These are phyloP conservation scores for Yponomeuta sedellus DNA, from an alignment of 2,888 invertebrate species.

Conservation along the genomic window DNA sequence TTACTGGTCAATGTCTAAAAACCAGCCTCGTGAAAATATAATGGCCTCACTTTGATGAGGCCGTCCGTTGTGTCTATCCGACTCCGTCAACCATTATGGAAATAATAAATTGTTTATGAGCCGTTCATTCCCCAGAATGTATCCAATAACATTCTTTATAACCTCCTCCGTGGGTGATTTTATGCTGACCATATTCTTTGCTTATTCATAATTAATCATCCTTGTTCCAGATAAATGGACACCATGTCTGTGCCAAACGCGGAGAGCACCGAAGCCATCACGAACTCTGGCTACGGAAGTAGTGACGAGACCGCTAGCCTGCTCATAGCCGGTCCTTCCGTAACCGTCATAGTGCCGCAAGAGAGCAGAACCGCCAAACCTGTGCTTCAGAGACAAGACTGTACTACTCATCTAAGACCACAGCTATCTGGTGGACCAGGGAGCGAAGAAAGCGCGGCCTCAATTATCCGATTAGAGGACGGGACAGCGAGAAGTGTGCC, in stretches of 20 bases:
- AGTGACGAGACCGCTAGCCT: constrained; percentile 90
- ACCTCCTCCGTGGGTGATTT: neutral
- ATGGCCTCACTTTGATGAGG: constrained; percentile 9
- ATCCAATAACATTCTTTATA: neutral
- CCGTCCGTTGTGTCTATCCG: neutral
- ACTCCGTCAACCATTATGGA: neutral
- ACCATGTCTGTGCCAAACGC: constrained; percentile 70
- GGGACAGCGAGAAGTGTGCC: constrained; percentile 86
- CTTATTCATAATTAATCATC: neutral
- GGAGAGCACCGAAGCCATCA: constrained; percentile 73
- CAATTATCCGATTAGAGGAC: constrained; percentile 78
- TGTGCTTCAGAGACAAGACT: constrained; percentile 89
- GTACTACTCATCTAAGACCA: constrained; percentile 85
- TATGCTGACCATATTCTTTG: neutral
- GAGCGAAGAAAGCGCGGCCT: constrained; percentile 84
- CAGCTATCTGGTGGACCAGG: constrained; percentile 84
- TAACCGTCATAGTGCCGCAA: constrained; percentile 68
- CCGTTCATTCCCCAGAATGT: neutral
- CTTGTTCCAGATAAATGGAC: constrained; percentile 51
- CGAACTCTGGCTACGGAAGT: constrained; percentile 82
- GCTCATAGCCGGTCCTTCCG: constrained; percentile 80
- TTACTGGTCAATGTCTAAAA: neutral
- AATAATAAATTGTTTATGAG: constrained; percentile 12
- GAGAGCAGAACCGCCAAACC: constrained; percentile 80
- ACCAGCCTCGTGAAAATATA: constrained; percentile 13